Conservation (phyloP, 2,888 invertebrate genomes). For the Dichetophora obliterata region DNA sequence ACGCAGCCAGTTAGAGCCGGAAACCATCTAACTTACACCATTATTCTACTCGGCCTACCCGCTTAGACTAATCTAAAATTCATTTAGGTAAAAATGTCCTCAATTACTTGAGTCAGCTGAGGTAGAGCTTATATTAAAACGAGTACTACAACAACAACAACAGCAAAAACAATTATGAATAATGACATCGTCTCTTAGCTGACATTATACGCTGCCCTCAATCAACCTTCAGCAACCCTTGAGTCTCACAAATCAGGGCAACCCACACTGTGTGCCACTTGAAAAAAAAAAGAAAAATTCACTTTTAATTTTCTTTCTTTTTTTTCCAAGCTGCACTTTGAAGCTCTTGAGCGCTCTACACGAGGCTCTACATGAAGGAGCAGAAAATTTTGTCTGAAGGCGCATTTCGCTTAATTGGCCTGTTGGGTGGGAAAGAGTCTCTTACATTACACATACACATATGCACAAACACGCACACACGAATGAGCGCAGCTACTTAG, state of each 20-base stretch:
- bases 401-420: constrained; percentile 12
- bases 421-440: not conserved
- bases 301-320: not conserved
- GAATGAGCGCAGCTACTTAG: constrained; percentile 11
- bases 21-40: not conserved
- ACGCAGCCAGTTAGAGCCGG: not conserved
- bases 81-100: constrained; percentile 10
- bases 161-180: not conserved
- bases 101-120: not conserved
- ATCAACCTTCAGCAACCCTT: not conserved
- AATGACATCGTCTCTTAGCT: not conserved
- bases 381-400: not conserved
- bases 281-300: not conserved
- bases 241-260: not conserved
- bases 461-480: not conserved
- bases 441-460: not conserved
- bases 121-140: not conserved
- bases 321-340: not conserved
- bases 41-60: not conserved
- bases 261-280: not conserved
- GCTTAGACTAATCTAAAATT: not conserved
- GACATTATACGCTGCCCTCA: constrained; percentile 2
- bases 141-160: constrained; percentile 10
- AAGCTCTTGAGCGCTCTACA: not conserved
- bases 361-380: not conserved